Conservation (phyloP, 2,113 vertebrate genomes). For the Kryptolebias marmoratus region DNA sequence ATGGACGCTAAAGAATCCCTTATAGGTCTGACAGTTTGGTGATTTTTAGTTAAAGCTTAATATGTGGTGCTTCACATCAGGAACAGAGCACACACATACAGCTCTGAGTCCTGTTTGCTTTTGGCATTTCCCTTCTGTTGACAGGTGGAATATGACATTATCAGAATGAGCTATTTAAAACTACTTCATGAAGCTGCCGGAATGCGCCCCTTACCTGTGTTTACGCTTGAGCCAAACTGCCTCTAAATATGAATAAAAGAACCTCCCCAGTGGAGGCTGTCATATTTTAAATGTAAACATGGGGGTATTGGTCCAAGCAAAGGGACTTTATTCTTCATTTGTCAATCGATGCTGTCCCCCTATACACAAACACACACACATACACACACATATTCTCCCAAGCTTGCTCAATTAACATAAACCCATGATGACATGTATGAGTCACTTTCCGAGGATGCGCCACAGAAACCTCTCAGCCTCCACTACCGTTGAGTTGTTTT, state of each 20-base stretch:
- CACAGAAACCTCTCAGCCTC: constrained; percentile 6
- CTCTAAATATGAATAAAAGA: too few relatives aligned
- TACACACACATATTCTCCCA: not conserved
- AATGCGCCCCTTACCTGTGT: not conserved
- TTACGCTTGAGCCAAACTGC: not conserved
- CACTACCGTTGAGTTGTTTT: not conserved
- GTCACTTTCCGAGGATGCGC: constrained; percentile 17
- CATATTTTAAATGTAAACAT: not conserved
- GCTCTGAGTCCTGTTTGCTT: too few relatives aligned
- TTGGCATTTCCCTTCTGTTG: not conserved
- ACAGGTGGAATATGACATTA: not conserved
- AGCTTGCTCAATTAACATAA: not conserved
- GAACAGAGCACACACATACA: not conserved
- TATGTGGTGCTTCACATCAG: not conserved
- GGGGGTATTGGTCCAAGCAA: not conserved
- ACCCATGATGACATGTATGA: constrained; percentile 14
- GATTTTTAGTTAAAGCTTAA: not conserved
- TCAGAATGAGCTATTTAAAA: not conserved
- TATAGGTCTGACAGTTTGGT: constrained; percentile 3
- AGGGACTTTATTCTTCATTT: not conserved
- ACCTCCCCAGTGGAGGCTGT: too few relatives aligned
- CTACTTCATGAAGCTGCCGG: not conserved
- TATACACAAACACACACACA: not conserved
- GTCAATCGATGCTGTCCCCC: not conserved
- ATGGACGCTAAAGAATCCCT: too few relatives aligned